Percentiles rank a stretch among this genome's conserved stretches.
phyloP scores from a whole-genome alignment of 2,888 invertebrate genomes.

The Sturmia bella region DNA sequence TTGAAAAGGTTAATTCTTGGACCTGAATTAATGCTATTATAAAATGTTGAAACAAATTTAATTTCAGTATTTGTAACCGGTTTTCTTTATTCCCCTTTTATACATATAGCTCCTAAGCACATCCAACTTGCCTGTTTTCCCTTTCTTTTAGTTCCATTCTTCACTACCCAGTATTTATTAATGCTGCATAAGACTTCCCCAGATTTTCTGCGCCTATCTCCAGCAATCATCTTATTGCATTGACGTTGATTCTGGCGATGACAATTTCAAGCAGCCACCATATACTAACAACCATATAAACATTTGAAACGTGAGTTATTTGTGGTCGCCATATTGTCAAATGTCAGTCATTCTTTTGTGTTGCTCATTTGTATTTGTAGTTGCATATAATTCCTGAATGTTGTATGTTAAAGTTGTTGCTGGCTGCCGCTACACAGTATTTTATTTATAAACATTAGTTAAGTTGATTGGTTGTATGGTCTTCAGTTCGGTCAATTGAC shows the following conservation, averaged over 20 bases:
- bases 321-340: slow-evolving; percentile 68
- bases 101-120: too few relatives aligned
- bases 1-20: too few relatives aligned
- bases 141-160: too few relatives aligned
- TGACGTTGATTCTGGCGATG: slow-evolving; percentile 22
- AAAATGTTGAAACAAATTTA: too few relatives aligned
- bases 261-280: slow-evolving; percentile 25
- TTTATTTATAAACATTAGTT: slow-evolving; percentile 17
- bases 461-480: slow-evolving; percentile 35
- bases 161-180: too few relatives aligned
- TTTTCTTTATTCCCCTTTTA: too few relatives aligned
- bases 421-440: slow-evolving; percentile 16
- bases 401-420: slow-evolving; percentile 1
- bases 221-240: slow-evolving; percentile 40
- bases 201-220: slow-evolving; percentile 33
- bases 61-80: too few relatives aligned
- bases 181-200: not conserved
- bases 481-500: slow-evolving; percentile 8
- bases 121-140: too few relatives aligned
- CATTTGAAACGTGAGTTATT: slow-evolving; percentile 69
- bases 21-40: too few relatives aligned
- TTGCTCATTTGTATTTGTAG: slow-evolving; percentile 65
- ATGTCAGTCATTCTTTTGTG: slow-evolving; percentile 68
- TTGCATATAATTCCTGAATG: slow-evolving; percentile 50
- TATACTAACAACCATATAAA: slow-evolving; percentile 67